Conservation (phyloP, 2,113 vertebrate species). For the Bucco capensis region DNA sequence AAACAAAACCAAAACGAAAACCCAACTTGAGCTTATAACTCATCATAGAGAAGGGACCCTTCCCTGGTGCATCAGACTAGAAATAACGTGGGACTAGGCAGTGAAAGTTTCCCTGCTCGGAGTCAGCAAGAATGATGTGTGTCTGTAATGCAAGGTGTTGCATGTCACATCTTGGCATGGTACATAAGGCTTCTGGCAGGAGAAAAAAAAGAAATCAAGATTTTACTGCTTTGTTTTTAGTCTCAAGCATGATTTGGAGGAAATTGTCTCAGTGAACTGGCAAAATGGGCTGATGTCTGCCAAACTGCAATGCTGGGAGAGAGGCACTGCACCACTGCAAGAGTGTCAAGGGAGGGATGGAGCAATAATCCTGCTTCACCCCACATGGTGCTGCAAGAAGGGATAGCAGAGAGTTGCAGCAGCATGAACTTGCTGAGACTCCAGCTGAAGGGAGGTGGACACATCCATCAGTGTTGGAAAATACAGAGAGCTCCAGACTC, state of each 20-base stretch:
- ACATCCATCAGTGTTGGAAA: not conserved
- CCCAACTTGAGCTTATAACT: not conserved
- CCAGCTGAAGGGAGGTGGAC: not conserved
- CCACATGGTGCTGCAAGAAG: accelerated
- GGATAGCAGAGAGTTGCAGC: not conserved
- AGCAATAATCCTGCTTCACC: accelerated
- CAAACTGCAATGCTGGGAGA: not conserved
- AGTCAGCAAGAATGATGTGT: not conserved
- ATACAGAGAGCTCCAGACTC: not conserved
- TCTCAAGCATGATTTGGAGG: not conserved
- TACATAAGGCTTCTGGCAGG: not conserved
- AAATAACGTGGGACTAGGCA: not conserved
- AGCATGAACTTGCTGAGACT: accelerated
- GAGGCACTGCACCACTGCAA: not conserved
- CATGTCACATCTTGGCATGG: not conserved
- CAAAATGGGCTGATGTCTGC: not conserved
- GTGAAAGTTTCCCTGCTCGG: not conserved
- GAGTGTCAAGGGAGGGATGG: accelerated
- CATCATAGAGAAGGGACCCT: not conserved
- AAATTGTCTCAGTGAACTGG: not conserved
- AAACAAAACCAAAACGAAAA: not conserved
- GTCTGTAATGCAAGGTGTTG: not conserved
- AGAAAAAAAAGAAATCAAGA: not conserved
- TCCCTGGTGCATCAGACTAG: not conserved
- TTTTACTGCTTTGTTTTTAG: not conserved